A percentile compares a stretch with the other conserved stretches of the same genome.
phyloP scores from a whole-genome alignment of 2,113 vertebrate genomes.

The Cygnus atratus region DNA sequence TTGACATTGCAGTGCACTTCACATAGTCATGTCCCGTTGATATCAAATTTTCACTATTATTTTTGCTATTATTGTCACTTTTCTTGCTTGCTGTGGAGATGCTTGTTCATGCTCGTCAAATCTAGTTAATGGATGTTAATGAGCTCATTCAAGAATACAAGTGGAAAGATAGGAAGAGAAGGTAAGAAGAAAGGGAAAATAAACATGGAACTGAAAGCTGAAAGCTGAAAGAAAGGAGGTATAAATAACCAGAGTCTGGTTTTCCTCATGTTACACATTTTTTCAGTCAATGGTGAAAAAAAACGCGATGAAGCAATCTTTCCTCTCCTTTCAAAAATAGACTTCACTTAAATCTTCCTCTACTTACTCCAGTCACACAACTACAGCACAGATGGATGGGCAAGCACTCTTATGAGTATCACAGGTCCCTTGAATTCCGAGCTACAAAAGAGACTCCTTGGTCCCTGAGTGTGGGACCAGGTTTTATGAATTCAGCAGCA shows the following conservation, averaged over 20 bases:
- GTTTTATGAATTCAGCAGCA: background rate
- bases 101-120: background rate
- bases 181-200: background rate
- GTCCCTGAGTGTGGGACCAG: background rate
- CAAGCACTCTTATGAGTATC: rapidly evolving
- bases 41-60: background rate
- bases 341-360: background rate
- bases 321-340: background rate
- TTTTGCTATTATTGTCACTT: background rate
- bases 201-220: background rate
- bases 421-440: background rate
- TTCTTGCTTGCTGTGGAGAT: constrained; percentile 9
- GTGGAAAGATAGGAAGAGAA: background rate
- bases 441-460: background rate
- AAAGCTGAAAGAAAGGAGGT: background rate
- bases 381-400: background rate
- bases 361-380: background rate
- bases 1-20: background rate
- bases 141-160: constrained; percentile 12
- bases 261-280: background rate
- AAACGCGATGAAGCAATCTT: background rate
- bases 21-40: background rate
- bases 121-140: constrained; percentile 9
- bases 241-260: background rate
- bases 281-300: background rate